These are phyloP conservation scores for Papilio polyxenes DNA, from an alignment of 1,140 invertebrate species.

Conservation along the genomic window DNA sequence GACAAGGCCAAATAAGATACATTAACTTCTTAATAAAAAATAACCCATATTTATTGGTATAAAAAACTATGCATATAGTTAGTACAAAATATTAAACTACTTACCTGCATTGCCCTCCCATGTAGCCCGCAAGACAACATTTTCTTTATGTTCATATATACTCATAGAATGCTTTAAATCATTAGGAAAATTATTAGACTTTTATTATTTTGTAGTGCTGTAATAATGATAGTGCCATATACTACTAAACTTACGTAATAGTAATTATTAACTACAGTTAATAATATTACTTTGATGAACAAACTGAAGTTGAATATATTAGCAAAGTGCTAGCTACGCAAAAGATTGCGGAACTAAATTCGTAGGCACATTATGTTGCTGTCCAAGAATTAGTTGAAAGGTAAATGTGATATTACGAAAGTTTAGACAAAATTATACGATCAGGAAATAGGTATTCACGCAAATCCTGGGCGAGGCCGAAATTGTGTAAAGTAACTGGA, in stretches of 20 bases:
- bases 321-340: slow-evolving; percentile 3
- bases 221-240: too few relatives aligned
- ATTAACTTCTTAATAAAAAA: too few relatives aligned
- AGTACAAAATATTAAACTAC: too few relatives aligned
- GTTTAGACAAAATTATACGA: slow-evolving; percentile 14
- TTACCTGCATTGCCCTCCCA: too few relatives aligned
- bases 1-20: too few relatives aligned
- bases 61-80: too few relatives aligned
- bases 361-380: slow-evolving; percentile 14
- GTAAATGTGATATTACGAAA: slow-evolving; percentile 29
- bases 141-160: too few relatives aligned
- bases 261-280: not conserved
- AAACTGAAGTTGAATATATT: not conserved
- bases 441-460: slow-evolving; percentile 30
- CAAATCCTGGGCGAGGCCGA: slow-evolving; percentile 36
- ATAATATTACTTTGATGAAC: not conserved
- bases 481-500: not conserved
- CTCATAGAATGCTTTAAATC: too few relatives aligned
- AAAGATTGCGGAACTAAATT: slow-evolving; percentile 33
- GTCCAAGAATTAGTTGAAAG: slow-evolving; percentile 14
- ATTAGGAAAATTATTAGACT: too few relatives aligned
- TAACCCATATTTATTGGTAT: too few relatives aligned
- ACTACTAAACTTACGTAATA: not conserved
- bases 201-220: too few relatives aligned
- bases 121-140: too few relatives aligned